Conservation (phyloP, 2,113 vertebrate species). For the Pycnonotus jocosus region DNA sequence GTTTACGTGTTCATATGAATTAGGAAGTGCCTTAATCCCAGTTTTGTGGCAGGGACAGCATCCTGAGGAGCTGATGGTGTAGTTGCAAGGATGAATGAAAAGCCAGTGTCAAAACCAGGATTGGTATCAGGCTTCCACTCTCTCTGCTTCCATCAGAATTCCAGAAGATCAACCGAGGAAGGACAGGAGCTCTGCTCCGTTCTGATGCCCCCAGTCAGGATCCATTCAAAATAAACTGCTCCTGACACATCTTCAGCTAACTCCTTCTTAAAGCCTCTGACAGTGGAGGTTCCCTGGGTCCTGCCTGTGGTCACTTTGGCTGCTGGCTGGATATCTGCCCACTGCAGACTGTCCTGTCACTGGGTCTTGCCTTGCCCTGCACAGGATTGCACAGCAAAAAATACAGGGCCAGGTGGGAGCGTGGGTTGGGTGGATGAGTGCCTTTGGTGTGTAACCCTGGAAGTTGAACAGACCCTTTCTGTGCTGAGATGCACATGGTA, state of each 20-base stretch:
- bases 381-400: background rate
- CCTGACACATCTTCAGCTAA: background rate
- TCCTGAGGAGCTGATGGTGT: background rate
- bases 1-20: background rate
- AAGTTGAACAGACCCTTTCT: background rate
- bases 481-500: background rate
- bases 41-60: background rate
- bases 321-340: background rate
- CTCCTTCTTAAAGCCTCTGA: background rate
- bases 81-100: background rate
- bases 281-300: background rate
- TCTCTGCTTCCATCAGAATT: background rate
- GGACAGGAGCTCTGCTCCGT: background rate
- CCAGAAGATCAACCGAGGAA: background rate
- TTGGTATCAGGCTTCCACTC: background rate
- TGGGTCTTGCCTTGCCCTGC: background rate
- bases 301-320: background rate
- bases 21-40: background rate
- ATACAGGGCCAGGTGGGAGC: background rate
- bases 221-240: background rate
- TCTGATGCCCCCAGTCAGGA: background rate
- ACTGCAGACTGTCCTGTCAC: background rate
- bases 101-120: background rate
- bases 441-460: background rate
- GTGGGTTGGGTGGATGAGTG: background rate